phyloP scores from a whole-genome alignment of 2,797 vertebrate genomes.

The Heteromormyrus szaboi region DNA sequence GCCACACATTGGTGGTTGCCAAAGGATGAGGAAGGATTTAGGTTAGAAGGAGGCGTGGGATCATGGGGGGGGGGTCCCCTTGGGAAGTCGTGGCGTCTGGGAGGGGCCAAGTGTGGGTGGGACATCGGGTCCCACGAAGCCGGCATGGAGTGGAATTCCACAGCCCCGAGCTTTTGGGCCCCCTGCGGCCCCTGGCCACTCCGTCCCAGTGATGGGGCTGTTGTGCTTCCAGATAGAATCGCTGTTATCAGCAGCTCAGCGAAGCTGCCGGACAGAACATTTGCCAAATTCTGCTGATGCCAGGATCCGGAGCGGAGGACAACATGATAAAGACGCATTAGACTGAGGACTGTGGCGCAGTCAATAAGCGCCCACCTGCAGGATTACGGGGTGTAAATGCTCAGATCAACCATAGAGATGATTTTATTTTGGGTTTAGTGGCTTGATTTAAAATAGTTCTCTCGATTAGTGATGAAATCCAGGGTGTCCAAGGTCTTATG shows the following conservation, averaged over 20 bases:
- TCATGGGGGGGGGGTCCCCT: conserved; percentile 46
- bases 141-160: not conserved
- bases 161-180: too few species aligned
- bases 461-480: not conserved
- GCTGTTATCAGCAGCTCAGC: not conserved
- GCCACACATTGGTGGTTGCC: conserved; percentile 32
- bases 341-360: not conserved
- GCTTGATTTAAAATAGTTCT: not conserved
- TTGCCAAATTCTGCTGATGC: not conserved
- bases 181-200: not conserved
- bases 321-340: not conserved
- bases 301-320: not conserved
- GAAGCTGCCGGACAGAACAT: not conserved
- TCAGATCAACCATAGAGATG: not conserved
- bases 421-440: not conserved
- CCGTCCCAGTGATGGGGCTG: not conserved
- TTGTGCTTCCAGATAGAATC: not conserved
- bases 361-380: not conserved
- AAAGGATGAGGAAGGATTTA: not conserved
- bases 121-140: not conserved
- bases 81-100: conserved; percentile 26
- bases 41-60: conserved; percentile 32
- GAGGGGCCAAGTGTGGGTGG: not conserved
- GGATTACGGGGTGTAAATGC: not conserved
- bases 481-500: not conserved